These are phyloP conservation scores for Poeciliopsis infans DNA, from an alignment of 2,797 vertebrate species.

Conservation along the genomic window DNA sequence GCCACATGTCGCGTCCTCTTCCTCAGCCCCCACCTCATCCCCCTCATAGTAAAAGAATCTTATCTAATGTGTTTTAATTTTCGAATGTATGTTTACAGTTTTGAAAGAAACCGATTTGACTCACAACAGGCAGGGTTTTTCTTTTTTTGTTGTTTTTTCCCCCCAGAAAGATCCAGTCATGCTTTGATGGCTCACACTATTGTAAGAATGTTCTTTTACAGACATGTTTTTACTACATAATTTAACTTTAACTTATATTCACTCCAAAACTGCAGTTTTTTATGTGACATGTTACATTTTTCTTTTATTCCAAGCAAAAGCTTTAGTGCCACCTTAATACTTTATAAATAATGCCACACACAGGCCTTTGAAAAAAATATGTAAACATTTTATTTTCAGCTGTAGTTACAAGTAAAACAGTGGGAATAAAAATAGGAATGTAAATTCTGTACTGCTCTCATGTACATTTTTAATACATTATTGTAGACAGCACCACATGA, in stretches of 20 bases:
- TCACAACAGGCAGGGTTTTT: background rate
- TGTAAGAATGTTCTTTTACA: background rate
- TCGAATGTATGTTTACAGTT: background rate
- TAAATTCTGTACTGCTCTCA: conserved; percentile 11
- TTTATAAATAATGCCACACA: conserved; percentile 8
- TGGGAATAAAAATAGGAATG: conserved; percentile 2
- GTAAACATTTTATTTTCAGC: conserved; percentile 8
- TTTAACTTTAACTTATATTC: background rate
- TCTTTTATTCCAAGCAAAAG: background rate
- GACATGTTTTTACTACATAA: background rate
- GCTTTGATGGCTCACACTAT: background rate
- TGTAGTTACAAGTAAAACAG: conserved; percentile 16
- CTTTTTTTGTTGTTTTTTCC: background rate
- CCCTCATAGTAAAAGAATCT: conserved; percentile 39
- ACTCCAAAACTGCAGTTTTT: background rate
- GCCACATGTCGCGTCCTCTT: conserved; percentile 43
- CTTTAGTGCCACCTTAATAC: background rate
- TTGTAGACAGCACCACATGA: conserved; percentile 10
- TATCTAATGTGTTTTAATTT: background rate
- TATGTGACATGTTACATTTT: background rate
- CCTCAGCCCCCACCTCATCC: conserved; percentile 41
- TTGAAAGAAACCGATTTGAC: background rate
- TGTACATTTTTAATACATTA: conserved; percentile 8
- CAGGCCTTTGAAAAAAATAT: conserved; percentile 4
- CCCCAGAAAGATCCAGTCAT: background rate